Evolutionary conservation across 1,140 invertebrate species (phyloP), one percentile per base, ranked within the genome.

Genomic region (Caenorhabditis tropicalis): DNA sequence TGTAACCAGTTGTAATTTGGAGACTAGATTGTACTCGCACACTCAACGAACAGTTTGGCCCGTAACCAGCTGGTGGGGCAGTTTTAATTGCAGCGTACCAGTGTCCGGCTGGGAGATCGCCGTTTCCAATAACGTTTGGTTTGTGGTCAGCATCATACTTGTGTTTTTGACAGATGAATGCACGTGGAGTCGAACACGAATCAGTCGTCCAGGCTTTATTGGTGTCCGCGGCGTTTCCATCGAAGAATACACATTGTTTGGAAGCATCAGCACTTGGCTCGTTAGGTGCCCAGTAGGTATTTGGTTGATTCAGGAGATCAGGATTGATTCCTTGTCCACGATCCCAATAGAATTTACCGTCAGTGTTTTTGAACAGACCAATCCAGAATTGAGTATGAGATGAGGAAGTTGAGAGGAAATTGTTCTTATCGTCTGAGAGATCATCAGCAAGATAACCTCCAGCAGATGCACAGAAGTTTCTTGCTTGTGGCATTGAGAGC

Each of bases 101-200:
- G 43, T 79, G 79, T n/a, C 86, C 86, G 56, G 83, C 51, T 29
- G 85, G 74, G 21, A 87, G 86, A 74, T 49, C 33, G 85, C 46
- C 81, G 16, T 46, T 51, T 24, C 65, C 84, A 31, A 87, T 49
- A 29, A 15, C 16, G 33, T 65, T 82, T 19, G 86, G 82, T 10
- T 5, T 39, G 27, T 60, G 27, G 43, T 70, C 39, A 12, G 27
- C 24, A 36, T 83, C 60, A 65, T 81, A 87, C 53, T 53, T 86
- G 43, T 84, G 86, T 53, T 87, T 87, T 60, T 87, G 86, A 48
- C 86, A 87, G 24, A 85, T 39, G 43, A 80, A 84, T n/a, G 82
- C 16, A 39, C 80, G 46, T 46, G 12, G 31, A 16, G n/a, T 33
- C 1, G 39, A 10, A 33, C 86, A 87, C 6, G 27, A 56, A 43